phyloP scores from a whole-genome alignment of 1,140 invertebrate species.

The Drosophila nasuta region DNA sequence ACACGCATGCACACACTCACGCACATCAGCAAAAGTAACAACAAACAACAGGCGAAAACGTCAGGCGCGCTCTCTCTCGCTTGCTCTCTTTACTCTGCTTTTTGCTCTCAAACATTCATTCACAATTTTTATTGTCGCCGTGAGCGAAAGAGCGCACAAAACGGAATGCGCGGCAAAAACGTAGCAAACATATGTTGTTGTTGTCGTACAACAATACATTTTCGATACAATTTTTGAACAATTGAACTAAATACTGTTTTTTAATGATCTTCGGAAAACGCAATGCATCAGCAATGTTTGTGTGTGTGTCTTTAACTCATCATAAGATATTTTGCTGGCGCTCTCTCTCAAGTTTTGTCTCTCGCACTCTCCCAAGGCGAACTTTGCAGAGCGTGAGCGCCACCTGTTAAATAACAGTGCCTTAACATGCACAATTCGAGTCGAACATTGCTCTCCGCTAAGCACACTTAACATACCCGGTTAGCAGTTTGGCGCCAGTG shows the following conservation, averaged over 20 bases:
- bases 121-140: conserved; percentile 46
- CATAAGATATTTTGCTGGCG: not conserved
- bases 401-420: conserved; percentile 47
- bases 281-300: conserved; percentile 2
- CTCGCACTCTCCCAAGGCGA: conserved; percentile 14
- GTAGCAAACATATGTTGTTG: conserved; percentile 42
- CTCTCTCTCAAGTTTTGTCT: not conserved
- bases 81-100: conserved; percentile 10
- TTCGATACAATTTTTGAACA: not conserved
- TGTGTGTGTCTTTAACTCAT: not conserved
- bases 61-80: conserved; percentile 26
- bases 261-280: conserved; percentile 17
- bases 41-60: conserved; percentile 52
- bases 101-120: conserved; percentile 55
- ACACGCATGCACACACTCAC: conserved; percentile 11
- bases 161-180: conserved; percentile 38
- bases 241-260: not conserved
- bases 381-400: conserved; percentile 30
- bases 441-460: conserved; percentile 31
- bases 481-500: conserved; percentile 49
- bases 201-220: not conserved
- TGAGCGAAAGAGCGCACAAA: conserved; percentile 38
- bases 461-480: conserved; percentile 35
- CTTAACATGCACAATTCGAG: conserved; percentile 52
- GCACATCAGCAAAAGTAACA: conserved; percentile 40